These are phyloP conservation scores for Trachelus stipa DNA, from an alignment of 2,888 invertebrate genomes.

Conservation along the genomic window DNA sequence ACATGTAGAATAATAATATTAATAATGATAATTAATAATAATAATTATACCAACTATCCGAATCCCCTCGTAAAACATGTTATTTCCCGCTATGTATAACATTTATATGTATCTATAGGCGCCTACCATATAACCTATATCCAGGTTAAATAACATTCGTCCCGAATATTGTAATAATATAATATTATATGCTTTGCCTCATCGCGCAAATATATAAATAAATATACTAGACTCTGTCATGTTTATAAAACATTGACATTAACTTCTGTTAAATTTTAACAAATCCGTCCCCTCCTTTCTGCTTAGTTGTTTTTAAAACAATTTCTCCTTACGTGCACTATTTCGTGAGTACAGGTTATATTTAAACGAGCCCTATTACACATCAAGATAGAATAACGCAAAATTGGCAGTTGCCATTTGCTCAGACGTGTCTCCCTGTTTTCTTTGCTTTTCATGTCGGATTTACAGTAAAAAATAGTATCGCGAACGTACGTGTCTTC, in stretches of 20 bases:
- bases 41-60: slow-evolving; percentile 50
- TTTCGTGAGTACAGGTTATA: slow-evolving; percentile 15
- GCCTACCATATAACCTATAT: slow-evolving; percentile 47
- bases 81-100: slow-evolving; percentile 50
- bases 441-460: not conserved
- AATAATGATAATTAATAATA: slow-evolving; percentile 31
- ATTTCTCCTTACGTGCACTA: slow-evolving; percentile 30
- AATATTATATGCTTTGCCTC: slow-evolving; percentile 50
- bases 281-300: slow-evolving; percentile 45
- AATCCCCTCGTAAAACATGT: slow-evolving; percentile 52
- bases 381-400: not conserved
- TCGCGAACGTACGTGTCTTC: slow-evolving; percentile 1
- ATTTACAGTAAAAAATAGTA: not conserved
- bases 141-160: slow-evolving; percentile 57
- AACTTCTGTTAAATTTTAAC: slow-evolving; percentile 66
- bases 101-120: slow-evolving; percentile 46
- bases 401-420: not conserved
- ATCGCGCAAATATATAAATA: slow-evolving; percentile 60
- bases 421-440: not conserved
- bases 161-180: slow-evolving; percentile 55
- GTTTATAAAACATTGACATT: slow-evolving; percentile 66
- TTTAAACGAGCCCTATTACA: not conserved
- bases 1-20: slow-evolving; percentile 22
- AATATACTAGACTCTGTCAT: slow-evolving; percentile 63
- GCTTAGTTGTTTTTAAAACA: slow-evolving; percentile 49